Evolutionary conservation across 2,888 invertebrate species (phyloP).

Genomic region (Meandrusa payeni): DNA sequence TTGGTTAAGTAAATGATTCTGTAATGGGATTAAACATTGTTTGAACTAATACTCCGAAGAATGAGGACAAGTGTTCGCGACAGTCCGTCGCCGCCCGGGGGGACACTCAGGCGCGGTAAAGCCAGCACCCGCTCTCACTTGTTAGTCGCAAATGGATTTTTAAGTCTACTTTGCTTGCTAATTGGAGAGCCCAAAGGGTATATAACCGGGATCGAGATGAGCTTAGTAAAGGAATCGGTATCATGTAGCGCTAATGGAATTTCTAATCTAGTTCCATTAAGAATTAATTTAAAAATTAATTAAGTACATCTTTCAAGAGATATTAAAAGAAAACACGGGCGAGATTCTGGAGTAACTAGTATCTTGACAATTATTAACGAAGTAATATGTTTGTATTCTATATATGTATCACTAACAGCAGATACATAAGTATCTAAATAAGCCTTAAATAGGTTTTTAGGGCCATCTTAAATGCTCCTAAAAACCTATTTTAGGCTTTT

Average conservation of each 20-base stretch:
- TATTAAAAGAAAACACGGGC: too few species aligned
- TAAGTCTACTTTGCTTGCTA: conserved; percentile 27
- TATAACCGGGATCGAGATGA: conserved; percentile 24
- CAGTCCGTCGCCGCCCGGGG: conserved; percentile 42
- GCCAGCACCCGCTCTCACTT: conserved; percentile 33
- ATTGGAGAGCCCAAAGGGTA: conserved; percentile 26
- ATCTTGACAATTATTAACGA: too few species aligned
- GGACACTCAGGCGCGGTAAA: conserved; percentile 31
- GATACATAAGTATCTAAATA: too few species aligned
- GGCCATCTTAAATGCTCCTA: too few species aligned
- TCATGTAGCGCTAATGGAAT: background rate
- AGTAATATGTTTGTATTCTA: too few species aligned
- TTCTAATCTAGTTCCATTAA: conserved; percentile 5
- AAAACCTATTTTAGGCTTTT: too few species aligned
- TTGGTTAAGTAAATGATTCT: conserved; percentile 42
- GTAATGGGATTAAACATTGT: conserved; percentile 71
- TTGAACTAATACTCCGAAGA: conserved; percentile 63
- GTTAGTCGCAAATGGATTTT: conserved; percentile 44
- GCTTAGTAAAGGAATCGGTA: background rate
- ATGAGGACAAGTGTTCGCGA: conserved; percentile 69
- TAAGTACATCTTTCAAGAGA: too few species aligned
- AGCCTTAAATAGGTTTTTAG: too few species aligned
- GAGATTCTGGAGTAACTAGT: too few species aligned
- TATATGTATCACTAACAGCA: too few species aligned
- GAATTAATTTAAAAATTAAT: too few species aligned